Evolutionary conservation across 2,797 vertebrate species (phyloP), one percentile per base, ranked within the genome.

Genomic region (Miichthys miiuy): DNA sequence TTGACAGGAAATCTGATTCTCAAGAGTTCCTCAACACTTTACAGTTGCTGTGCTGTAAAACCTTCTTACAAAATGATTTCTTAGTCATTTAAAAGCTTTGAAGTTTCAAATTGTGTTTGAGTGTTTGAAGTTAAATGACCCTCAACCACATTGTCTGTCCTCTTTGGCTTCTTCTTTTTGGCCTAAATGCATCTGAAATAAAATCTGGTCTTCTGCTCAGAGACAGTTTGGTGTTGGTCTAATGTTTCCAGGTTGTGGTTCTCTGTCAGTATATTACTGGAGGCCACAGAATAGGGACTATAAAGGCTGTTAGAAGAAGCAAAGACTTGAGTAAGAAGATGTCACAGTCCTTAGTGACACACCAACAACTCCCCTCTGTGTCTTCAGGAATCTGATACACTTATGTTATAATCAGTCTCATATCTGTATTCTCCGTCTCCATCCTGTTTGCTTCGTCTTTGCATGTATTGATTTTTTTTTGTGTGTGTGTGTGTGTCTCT

Each of bases 401-500:
- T 68, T 21, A 21, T 68, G 25, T 77, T 68, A 46, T 76, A 16
- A 63, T 67, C 44, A 11, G 38, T 44, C 21, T 80, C 56, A 25
- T 47, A 52, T 77, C 72, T 80, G 64, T 71, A 61, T 62, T 55
- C 25, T 62, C 48, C 25, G 20, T 51, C 30, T 58, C 30, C 7
- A 9, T 57, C 44, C 46, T 42, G 23, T 86, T 82, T 72, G 55
- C 69, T 57, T 69, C 25, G 6, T 68, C 64, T 86, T 75, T 63
- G 47, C 67, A 50, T 62, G 38, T 86, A 91, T 89, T 78, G 85
- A 91, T 92, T 79, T 55, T 9, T 92, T 79, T 55, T 9, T 52
- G n/a, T n/a, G n/a, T n/a, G n/a, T n/a, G n/a, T n/a, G n/a, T n/a
- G n/a, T n/a, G n/a, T 6, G 0, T 71, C 5, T 42, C 61, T 18